Base-by-base conservation (phyloP, 2,888 invertebrate genomes). In the Leucophenga maculata region DNA sequence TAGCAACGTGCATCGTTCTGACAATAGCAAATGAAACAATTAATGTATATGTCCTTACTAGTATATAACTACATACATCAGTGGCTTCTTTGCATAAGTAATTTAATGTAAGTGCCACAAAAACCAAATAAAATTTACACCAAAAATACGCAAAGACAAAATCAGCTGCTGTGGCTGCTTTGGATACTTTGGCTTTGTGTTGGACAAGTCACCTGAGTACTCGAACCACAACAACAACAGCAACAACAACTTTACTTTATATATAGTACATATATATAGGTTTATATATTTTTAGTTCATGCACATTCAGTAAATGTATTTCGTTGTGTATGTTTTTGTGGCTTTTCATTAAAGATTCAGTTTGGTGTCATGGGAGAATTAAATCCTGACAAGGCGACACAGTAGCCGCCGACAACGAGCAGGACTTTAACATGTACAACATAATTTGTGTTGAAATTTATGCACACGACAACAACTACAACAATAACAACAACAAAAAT, bases 311-410 rank as follows among this genome's bases (percentile, higher is more conserved):
- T 3, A 26, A 26, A 26, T 26, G 26, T 26, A 26, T 26, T 4
- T 39, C 8, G 3, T 3, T 39, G 39, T 39, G 11, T 39, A 39
- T 73, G 73, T 69, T 74, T 72, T n/a, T 65, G 69, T 74, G 78
- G 71, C 68, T 75, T 73, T 75, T 78, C 85, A 85, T 84, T 85
- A 84, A 82, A 82, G 77, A 84, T 84, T 82, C 85, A 82, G 82
- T 82, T 78, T 73, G 79, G 77, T 79, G 84, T 76, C 85, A 75
- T 69, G 79, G 78, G 77, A 83, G 85, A 78, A 78, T 84, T 85
- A 82, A 83, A 80, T 83, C 80, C 77, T 79, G 80, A 77, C 76
- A 72, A 71, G 73, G 68, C 72, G 77, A 75, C 72, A 73, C 72
- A 70, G 13, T 31, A 48, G 11, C 14, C 20, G 39, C 67, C 57